Conservation (phyloP, 2,888 invertebrate genomes). For the Temnothorax unifasciatus region DNA sequence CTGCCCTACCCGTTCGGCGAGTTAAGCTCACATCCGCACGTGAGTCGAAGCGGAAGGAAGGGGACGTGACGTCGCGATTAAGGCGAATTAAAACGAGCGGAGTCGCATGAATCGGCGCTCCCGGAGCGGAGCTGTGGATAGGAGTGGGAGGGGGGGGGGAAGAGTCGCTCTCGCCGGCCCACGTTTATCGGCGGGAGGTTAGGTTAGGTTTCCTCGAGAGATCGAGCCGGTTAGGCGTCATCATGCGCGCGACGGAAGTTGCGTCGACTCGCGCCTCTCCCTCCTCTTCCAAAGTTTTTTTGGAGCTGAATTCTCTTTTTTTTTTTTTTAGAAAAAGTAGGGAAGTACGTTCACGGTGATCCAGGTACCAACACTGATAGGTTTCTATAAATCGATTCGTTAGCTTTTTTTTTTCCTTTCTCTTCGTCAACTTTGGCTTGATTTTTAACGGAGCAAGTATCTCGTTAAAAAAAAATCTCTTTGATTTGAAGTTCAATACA, state of each 20-base stretch:
- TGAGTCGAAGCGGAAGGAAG: slow-evolving; percentile 85
- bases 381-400: neutral
- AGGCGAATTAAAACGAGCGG: slow-evolving; percentile 83
- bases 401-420: neutral
- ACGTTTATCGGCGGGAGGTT: slow-evolving; percentile 54
- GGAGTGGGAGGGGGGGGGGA: neutral
- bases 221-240: slow-evolving; percentile 14
- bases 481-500: neutral
- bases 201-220: slow-evolving; percentile 16
- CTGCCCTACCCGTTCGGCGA: slow-evolving; percentile 65
- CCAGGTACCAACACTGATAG: neutral
- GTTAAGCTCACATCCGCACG: slow-evolving; percentile 85
- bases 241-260: slow-evolving; percentile 11
- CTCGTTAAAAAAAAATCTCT: neutral
- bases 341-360: neutral
- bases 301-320: neutral
- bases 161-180: slow-evolving; percentile 36
- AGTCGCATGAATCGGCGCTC: slow-evolving; percentile 73
- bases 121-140: slow-evolving; percentile 29
- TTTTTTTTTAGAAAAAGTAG: neutral
- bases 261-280: neutral
- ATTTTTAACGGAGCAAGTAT: neutral
- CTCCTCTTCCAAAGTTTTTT: neutral
- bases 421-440: neutral
- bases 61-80: slow-evolving; percentile 85